Percentiles rank a stretch among this genome's conserved stretches.
These are phyloP conservation scores for Rhynchotus rufescens DNA, from an alignment of 2,797 vertebrate genomes.

Conservation along the genomic window DNA sequence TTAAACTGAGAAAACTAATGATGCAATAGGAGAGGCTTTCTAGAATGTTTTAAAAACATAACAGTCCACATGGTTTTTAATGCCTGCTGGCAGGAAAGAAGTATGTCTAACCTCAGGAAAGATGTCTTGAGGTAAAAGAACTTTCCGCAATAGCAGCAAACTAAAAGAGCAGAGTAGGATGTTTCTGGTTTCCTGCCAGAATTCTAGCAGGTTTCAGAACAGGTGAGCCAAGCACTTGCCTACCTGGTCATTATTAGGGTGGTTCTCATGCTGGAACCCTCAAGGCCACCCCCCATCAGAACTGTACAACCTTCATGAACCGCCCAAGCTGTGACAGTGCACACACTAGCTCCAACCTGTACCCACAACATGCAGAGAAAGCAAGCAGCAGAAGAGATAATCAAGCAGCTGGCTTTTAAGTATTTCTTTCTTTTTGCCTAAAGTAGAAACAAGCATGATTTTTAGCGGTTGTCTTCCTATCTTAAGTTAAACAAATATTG, in stretches of 20 bases:
- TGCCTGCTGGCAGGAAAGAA: neutral
- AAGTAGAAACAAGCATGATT: neutral
- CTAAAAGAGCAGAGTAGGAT: neutral
- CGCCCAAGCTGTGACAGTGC: neutral
- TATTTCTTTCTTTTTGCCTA: neutral
- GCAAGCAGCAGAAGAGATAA: neutral
- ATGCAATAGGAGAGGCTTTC: neutral
- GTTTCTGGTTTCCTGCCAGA: neutral
- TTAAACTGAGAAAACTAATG: conserved; percentile 1
- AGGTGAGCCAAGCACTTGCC: neutral
- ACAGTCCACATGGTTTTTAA: neutral
- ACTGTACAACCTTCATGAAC: neutral
- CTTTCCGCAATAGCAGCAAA: neutral
- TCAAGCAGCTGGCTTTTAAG: neutral
- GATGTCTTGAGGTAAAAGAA: neutral
- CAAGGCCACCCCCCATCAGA: neutral
- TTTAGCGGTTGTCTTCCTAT: neutral
- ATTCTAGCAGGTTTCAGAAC: neutral
- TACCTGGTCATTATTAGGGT: neutral
- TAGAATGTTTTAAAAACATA: neutral
- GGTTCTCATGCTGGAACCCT: neutral
- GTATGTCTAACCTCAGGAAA: neutral
- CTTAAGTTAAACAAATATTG: neutral
- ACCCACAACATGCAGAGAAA: neutral
- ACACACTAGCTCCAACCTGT: neutral